phyloP scores from a whole-genome alignment of 2,888 invertebrate genomes.

The Tuta absoluta region DNA sequence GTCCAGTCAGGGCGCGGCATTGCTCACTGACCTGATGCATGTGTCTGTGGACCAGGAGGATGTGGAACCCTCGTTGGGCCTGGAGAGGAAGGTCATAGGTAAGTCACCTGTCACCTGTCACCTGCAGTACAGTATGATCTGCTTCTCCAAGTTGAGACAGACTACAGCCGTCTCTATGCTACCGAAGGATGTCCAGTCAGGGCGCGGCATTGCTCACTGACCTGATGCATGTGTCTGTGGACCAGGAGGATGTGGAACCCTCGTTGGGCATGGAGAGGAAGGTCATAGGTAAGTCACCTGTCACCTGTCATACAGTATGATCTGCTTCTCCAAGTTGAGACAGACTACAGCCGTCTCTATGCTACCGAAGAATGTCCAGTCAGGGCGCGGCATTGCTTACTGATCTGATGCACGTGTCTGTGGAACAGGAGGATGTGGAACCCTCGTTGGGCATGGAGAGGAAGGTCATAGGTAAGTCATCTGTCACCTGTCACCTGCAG shows the following conservation, averaged over 20 bases:
- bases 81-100: constrained; percentile 69
- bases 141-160: too few relatives aligned
- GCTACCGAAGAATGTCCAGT: constrained; percentile 68
- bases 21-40: constrained; percentile 67
- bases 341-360: too few relatives aligned
- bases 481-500: too few relatives aligned
- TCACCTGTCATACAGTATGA: too few relatives aligned
- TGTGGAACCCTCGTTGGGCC: constrained; percentile 52
- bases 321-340: too few relatives aligned
- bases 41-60: constrained; percentile 62
- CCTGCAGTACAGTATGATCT: too few relatives aligned
- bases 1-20: constrained; percentile 62
- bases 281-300: constrained; percentile 53
- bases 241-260: constrained; percentile 57
- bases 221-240: constrained; percentile 63
- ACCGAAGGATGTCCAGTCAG: constrained; percentile 68
- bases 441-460: constrained; percentile 61
- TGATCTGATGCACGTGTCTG: constrained; percentile 65
- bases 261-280: constrained; percentile 62
- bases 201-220: constrained; percentile 62
- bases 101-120: constrained; percentile 18
- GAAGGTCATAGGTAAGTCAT: constrained; percentile 59
- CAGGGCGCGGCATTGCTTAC: constrained; percentile 60
- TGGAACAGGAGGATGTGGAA: constrained; percentile 58
- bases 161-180: constrained; percentile 52